These are phyloP conservation scores for Tuta absoluta DNA, from an alignment of 2,888 invertebrate genomes.

Conservation along the genomic window DNA sequence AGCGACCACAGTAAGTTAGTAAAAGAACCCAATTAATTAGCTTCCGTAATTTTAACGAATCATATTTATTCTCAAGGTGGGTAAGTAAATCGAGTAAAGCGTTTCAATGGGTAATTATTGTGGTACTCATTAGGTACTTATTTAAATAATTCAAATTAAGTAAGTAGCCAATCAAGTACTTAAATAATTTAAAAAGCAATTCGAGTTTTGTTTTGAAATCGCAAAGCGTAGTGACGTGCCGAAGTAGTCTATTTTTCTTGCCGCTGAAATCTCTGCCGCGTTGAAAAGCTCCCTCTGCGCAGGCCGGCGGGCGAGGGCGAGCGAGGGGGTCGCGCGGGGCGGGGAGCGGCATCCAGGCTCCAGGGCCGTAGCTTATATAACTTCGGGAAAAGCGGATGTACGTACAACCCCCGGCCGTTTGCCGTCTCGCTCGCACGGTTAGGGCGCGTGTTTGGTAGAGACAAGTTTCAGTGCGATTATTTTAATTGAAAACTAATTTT, in stretches of 20 bases:
- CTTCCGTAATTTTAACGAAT: too few relatives aligned
- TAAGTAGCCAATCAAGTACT: too few relatives aligned
- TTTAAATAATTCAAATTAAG: too few relatives aligned
- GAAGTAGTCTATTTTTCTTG: constrained; percentile 19
- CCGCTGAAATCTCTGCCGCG: constrained; percentile 26
- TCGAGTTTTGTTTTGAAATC: neutral
- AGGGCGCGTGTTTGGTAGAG: constrained; percentile 41
- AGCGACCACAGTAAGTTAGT: too few relatives aligned
- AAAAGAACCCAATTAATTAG: too few relatives aligned
- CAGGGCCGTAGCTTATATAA: constrained; percentile 79
- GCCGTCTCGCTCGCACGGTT: constrained; percentile 65
- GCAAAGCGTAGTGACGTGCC: constrained; percentile 12
- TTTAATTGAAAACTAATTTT: neutral
- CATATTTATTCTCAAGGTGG: too few relatives aligned
- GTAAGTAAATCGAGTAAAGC: too few relatives aligned
- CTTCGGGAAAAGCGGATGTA: constrained; percentile 76
- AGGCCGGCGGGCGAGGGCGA: constrained; percentile 35
- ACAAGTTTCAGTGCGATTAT: constrained; percentile 45
- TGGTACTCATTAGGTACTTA: too few relatives aligned
- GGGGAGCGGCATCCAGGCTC: constrained; percentile 61
- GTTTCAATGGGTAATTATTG: too few relatives aligned
- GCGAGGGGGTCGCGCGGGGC: constrained; percentile 34
- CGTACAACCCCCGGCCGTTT: constrained; percentile 59
- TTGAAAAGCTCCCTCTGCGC: constrained; percentile 33
- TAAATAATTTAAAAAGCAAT: neutral